Conservation (phyloP, 2,113 vertebrate species). For the Melanostigma gelatinosum region DNA sequence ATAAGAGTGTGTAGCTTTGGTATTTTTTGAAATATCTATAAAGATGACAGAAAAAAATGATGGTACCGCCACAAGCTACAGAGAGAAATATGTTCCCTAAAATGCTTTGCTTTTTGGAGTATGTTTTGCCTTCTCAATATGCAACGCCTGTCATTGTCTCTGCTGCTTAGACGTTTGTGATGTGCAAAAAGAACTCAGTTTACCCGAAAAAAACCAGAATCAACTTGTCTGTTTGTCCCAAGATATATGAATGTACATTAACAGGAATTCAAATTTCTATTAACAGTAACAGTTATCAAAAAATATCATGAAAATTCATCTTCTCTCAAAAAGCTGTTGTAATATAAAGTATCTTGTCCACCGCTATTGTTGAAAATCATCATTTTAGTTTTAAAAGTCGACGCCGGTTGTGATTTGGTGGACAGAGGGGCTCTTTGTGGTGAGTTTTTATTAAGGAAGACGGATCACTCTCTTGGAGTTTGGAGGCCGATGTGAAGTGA, state of each 20-base stretch:
- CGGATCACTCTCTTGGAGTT: neutral
- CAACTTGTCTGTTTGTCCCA: neutral
- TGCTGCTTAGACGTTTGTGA: neutral
- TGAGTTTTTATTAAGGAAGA: slow-evolving; percentile 21
- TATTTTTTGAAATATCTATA: neutral
- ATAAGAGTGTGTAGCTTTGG: neutral
- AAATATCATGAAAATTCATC: neutral
- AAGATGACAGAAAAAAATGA: neutral
- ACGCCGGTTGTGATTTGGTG: neutral
- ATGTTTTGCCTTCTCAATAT: neutral
- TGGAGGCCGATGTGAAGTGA: slow-evolving; percentile 13
- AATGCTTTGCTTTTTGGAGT: neutral
- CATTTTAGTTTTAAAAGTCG: neutral
- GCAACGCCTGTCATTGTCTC: neutral
- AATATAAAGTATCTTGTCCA: neutral
- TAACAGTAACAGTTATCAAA: neutral
- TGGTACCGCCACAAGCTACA: neutral
- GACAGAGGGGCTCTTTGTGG: neutral
- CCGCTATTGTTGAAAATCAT: neutral
- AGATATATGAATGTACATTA: neutral
- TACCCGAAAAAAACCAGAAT: neutral
- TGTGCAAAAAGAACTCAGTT: neutral
- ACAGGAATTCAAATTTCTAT: neutral
- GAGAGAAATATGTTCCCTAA: neutral
- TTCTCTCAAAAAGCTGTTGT: neutral